A percentile compares a stretch with the other conserved stretches of the same genome.
Evolutionary conservation across 2,113 vertebrate species (phyloP).

Genomic region (Ceuthmochares aereus): DNA sequence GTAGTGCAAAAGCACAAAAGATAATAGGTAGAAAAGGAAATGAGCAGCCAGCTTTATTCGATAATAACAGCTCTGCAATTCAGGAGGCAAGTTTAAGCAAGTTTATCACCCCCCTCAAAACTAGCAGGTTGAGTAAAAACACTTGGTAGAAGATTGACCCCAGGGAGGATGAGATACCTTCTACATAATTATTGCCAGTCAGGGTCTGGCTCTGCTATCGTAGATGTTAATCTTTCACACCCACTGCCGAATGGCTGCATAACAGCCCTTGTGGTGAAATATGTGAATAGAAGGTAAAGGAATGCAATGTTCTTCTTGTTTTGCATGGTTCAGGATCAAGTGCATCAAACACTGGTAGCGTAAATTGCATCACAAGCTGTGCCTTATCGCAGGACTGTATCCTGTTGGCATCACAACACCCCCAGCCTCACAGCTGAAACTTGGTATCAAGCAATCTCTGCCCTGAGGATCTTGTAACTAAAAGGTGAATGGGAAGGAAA

Average conservation of each 20-base stretch:
- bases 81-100: background rate
- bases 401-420: constrained; percentile 10
- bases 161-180: constrained; percentile 47
- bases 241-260: background rate
- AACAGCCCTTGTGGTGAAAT: background rate
- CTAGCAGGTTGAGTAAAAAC: constrained; percentile 17
- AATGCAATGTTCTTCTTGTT: constrained; percentile 20
- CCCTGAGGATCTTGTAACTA: background rate
- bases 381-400: background rate
- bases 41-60: background rate
- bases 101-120: background rate
- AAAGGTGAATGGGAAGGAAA: background rate
- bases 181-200: constrained; percentile 11
- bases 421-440: background rate
- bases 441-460: background rate
- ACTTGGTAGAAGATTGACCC: constrained; percentile 26
- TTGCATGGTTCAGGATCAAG: constrained; percentile 16
- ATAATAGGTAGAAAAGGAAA: background rate
- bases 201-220: background rate
- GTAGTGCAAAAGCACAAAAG: background rate
- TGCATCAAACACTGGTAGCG: background rate
- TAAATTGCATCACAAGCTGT: background rate
- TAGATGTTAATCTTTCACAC: constrained; percentile 28
- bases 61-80: constrained; percentile 8
- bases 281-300: background rate